Conservation (phyloP, 2,888 invertebrate species). For the Phyllotreta cruciferae region DNA sequence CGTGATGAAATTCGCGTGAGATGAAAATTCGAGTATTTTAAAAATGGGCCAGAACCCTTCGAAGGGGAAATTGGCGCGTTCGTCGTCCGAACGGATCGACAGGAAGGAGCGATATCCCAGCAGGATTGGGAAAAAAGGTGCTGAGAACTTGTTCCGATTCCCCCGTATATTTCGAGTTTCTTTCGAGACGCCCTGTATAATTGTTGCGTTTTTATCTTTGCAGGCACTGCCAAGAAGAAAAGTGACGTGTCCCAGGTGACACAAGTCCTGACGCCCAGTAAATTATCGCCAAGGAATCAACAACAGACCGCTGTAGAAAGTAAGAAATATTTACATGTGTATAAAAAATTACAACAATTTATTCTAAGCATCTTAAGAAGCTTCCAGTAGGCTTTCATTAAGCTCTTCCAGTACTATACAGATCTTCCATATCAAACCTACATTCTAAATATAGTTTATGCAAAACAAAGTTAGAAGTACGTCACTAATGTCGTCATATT, state of each 20-base stretch:
- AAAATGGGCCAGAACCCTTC: constrained; percentile 81
- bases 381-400: too few relatives aligned
- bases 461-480: too few relatives aligned
- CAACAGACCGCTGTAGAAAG: constrained; percentile 51
- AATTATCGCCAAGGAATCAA: constrained; percentile 50
- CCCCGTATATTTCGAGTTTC: background rate
- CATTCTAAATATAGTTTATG: too few relatives aligned
- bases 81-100: constrained; percentile 70
- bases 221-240: constrained; percentile 55
- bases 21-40: background rate
- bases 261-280: constrained; percentile 56
- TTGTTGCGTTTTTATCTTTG: constrained; percentile 42
- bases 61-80: constrained; percentile 75
- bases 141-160: constrained; percentile 38
- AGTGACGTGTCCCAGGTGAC: constrained; percentile 55
- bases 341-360: background rate
- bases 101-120: constrained; percentile 67
- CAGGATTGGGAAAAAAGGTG: constrained; percentile 74
- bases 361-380: background rate
- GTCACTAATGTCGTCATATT: too few relatives aligned
- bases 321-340: constrained; percentile 43
- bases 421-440: too few relatives aligned
- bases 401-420: too few relatives aligned
- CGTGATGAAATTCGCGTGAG: background rate
- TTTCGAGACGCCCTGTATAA: background rate